phyloP scores from a whole-genome alignment of 2,113 vertebrate species.

The Plotosus lineatus region DNA sequence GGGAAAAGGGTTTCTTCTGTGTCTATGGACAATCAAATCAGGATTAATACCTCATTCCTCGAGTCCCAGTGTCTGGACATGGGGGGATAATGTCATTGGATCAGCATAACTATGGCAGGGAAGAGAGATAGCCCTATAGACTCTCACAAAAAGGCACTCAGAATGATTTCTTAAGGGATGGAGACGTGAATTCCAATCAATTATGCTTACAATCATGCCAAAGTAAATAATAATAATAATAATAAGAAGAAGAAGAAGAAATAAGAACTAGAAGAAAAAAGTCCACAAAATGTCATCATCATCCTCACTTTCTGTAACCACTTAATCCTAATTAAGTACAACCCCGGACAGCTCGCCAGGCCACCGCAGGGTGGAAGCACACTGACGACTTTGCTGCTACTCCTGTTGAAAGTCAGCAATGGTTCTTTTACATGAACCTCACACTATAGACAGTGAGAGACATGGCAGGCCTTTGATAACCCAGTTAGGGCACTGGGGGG shows the following conservation, averaged over 20 bases:
- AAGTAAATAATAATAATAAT: background rate
- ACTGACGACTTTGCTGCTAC: too few species aligned
- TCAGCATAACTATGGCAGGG: conserved; percentile 29
- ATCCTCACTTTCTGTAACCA: too few species aligned
- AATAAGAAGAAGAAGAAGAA: too few species aligned
- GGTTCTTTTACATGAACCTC: too few species aligned
- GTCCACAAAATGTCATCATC: too few species aligned
- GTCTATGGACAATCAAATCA: conserved; percentile 64
- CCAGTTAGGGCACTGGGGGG: too few species aligned
- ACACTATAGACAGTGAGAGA: too few species aligned
- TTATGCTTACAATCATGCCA: background rate
- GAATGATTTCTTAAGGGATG: background rate
- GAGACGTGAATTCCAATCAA: background rate
- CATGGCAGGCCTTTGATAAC: too few species aligned
- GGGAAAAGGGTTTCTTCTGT: conserved; percentile 60
- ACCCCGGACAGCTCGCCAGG: too few species aligned
- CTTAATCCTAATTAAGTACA: too few species aligned
- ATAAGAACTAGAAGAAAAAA: background rate
- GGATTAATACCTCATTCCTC: conserved; percentile 45
- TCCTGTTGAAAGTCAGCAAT: too few species aligned
- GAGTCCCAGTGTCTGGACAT: conserved; percentile 42
- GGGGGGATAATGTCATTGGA: conserved; percentile 56
- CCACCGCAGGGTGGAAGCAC: too few species aligned
- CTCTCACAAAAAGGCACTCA: background rate
- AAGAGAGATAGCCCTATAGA: background rate